Conservation (phyloP, 1,140 invertebrate genomes). For the Plodia interpunctella region DNA sequence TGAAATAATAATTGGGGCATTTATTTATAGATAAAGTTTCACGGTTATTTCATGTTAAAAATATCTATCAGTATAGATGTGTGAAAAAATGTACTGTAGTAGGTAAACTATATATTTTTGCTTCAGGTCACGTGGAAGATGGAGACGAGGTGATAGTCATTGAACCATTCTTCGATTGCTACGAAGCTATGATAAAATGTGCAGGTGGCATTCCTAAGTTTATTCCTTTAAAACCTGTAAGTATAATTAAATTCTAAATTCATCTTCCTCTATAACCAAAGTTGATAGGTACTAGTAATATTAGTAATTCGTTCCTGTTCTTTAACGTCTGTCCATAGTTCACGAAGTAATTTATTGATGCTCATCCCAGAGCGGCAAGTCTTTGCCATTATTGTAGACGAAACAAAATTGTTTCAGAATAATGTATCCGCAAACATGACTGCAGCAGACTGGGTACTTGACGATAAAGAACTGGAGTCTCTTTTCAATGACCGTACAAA, state of each 20-base stretch:
- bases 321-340: neutral
- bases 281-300: too few relatives aligned
- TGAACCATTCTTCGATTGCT: constrained; percentile 99
- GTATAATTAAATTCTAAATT: constrained; percentile 19
- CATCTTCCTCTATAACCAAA: neutral
- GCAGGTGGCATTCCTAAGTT: constrained; percentile 93
- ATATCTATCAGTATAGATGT: neutral
- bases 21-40: too few relatives aligned
- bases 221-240: constrained; percentile 91
- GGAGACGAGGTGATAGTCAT: constrained; percentile 98
- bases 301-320: too few relatives aligned
- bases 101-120: too few relatives aligned
- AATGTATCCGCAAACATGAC: constrained; percentile 57
- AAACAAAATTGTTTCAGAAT: constrained; percentile 41
- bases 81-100: neutral
- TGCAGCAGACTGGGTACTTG: constrained; percentile 94
- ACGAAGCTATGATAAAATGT: constrained; percentile 94
- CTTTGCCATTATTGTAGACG: neutral
- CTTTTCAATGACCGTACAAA: constrained; percentile 96
- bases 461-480: constrained; percentile 87
- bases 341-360: neutral
- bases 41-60: too few relatives aligned
- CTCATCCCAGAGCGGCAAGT: neutral
- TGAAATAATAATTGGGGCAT: too few relatives aligned
- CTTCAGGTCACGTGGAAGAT: constrained; percentile 87